Conservation (phyloP, 2,113 vertebrate species). For the Desmodus rotundus region DNA sequence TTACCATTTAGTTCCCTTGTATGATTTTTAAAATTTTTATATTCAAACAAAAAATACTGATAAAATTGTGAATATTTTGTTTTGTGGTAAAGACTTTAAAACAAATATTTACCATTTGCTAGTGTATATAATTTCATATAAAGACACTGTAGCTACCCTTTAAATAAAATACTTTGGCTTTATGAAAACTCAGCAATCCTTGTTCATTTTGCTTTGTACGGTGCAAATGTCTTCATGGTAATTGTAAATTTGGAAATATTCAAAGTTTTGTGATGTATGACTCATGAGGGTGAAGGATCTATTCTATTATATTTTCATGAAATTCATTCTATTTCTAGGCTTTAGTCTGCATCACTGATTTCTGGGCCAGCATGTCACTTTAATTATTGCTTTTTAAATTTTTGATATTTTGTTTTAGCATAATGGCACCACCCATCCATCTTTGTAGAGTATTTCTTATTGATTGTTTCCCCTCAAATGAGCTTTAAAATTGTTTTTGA, state of each 20-base stretch:
- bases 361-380: conserved; percentile 27
- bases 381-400: conserved; percentile 26
- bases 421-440: not conserved
- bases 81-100: not conserved
- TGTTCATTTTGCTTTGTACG: not conserved
- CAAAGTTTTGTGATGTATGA: conserved; percentile 16
- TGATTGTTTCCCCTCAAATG: not conserved
- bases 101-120: not conserved
- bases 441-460: conserved; percentile 34
- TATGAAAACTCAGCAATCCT: not conserved
- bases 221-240: not conserved
- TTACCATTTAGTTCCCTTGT: no score
- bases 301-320: conserved; percentile 36
- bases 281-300: conserved; percentile 18
- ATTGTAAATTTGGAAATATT: conserved; percentile 46
- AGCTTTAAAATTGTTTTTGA: conserved; percentile 35
- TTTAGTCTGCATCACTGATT: not conserved
- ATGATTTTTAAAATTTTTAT: not conserved
- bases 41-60: not conserved
- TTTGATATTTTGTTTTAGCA: conserved; percentile 28
- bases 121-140: not conserved
- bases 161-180: not conserved
- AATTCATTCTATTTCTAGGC: conserved; percentile 32
- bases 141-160: not conserved
- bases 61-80: conserved; percentile 13